These are phyloP conservation scores for Amblyopsis rosae DNA, from an alignment of 2,113 vertebrate genomes.

Conservation along the genomic window DNA sequence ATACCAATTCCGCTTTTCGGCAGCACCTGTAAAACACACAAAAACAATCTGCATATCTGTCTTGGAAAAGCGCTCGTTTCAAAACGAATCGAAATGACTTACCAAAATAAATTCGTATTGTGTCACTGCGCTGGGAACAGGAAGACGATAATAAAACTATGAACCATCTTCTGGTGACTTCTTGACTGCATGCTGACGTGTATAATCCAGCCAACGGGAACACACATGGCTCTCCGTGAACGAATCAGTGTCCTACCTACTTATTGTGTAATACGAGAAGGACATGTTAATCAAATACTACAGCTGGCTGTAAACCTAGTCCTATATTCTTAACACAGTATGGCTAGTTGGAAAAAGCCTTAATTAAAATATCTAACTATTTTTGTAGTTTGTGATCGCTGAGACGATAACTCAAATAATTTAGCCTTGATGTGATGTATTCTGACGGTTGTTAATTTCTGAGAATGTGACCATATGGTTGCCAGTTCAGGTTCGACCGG, in stretches of 20 bases:
- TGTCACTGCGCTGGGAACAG: slow-evolving; percentile 51
- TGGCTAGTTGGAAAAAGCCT: no score
- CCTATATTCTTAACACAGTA: no score
- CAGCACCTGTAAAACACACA: slow-evolving; percentile 32
- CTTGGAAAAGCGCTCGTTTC: background rate
- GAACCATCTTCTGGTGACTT: slow-evolving; percentile 25
- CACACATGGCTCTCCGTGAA: slow-evolving; percentile 31
- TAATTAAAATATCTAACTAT: no score
- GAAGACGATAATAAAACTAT: slow-evolving; percentile 56
- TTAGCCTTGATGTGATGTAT: no score
- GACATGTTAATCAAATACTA: background rate
- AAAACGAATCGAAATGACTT: slow-evolving; percentile 26
- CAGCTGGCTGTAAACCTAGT: no score
- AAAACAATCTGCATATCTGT: background rate
- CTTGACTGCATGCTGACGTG: slow-evolving; percentile 75
- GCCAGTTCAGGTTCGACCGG: no score
- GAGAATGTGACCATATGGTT: no score
- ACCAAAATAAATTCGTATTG: slow-evolving; percentile 36
- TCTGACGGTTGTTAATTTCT: no score
- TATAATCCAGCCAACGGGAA: slow-evolving; percentile 60
- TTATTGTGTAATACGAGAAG: slow-evolving; percentile 46
- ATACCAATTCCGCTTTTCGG: background rate
- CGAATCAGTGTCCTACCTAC: slow-evolving; percentile 42
- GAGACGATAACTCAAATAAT: no score
- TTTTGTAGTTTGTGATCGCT: no score